Percentiles rank a stretch among this genome's conserved stretches.
These are phyloP conservation scores for Mesaphorura yosii DNA, from an alignment of 1,140 invertebrate genomes.

Conservation along the genomic window DNA sequence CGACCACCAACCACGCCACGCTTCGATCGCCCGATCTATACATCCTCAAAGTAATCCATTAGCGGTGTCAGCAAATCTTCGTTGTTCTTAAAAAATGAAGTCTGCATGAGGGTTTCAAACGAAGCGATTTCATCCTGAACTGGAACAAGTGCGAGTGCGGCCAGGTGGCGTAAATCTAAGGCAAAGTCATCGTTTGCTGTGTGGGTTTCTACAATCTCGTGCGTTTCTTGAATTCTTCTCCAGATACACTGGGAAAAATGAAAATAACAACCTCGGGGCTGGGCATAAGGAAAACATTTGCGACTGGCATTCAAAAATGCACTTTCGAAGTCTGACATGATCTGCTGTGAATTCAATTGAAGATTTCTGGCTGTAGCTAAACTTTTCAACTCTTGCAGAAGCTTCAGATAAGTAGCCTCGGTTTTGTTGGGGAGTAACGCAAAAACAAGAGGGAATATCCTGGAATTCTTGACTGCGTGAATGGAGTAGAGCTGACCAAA, in stretches of 20 bases:
- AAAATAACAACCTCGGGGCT: slow-evolving; percentile 6
- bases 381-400: too few relatives aligned
- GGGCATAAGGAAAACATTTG: neutral
- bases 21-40: slow-evolving; percentile 8
- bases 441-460: too few relatives aligned
- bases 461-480: too few relatives aligned
- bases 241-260: slow-evolving; percentile 3
- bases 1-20: neutral
- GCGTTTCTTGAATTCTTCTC: neutral
- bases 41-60: slow-evolving; percentile 11
- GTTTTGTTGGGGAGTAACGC: too few relatives aligned
- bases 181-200: slow-evolving; percentile 4
- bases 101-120: slow-evolving; percentile 10
- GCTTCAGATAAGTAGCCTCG: too few relatives aligned
- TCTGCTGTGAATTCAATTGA: neutral
- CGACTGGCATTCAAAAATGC: neutral
- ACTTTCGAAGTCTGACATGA: slow-evolving; percentile 11
- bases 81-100: slow-evolving; percentile 5
- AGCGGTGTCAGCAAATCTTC: neutral
- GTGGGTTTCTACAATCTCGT: neutral
- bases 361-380: too few relatives aligned
- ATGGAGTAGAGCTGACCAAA: neutral
- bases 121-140: neutral
- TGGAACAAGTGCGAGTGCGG: slow-evolving; percentile 10
- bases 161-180: slow-evolving; percentile 1